A percentile compares a stretch with the other conserved stretches of the same genome.
Evolutionary conservation across 2,888 invertebrate genomes (phyloP).

Genomic region (Zelleria hepariella): DNA sequence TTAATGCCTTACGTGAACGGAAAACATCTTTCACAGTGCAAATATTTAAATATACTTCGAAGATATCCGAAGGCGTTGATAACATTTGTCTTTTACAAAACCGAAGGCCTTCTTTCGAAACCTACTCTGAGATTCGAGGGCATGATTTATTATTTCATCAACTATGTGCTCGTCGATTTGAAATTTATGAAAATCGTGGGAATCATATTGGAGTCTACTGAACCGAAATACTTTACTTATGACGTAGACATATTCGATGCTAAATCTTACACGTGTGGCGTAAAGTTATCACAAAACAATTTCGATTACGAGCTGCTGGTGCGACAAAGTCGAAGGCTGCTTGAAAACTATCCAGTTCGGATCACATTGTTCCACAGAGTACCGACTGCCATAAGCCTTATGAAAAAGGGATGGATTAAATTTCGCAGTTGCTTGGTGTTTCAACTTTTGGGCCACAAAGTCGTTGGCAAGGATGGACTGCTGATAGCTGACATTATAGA

Average conservation of each 20-base stretch:
- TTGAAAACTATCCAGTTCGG: constrained; percentile 1
- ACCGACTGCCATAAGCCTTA: neutral
- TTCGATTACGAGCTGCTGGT: neutral
- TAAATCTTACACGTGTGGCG: neutral
- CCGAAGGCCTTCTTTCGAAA: neutral
- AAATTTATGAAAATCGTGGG: neutral
- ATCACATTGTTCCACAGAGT: neutral
- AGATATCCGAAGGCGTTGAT: neutral
- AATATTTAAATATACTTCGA: neutral
- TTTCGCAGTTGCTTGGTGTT: neutral
- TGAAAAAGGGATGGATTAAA: neutral
- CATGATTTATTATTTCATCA: neutral
- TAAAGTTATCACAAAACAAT: neutral
- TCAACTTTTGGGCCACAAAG: neutral
- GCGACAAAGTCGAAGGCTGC: neutral
- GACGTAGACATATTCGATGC: neutral
- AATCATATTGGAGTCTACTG: neutral
- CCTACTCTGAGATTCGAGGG: neutral
- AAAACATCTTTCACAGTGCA: neutral
- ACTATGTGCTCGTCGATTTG: neutral
- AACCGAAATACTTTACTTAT: neutral
- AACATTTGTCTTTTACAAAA: neutral
- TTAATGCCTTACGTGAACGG: neutral
- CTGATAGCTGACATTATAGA: constrained; percentile 3
- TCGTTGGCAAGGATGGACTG: constrained; percentile 4